Percentiles rank a stretch among this genome's conserved stretches.
Conservation (phyloP, 2,888 invertebrate species). For the Thereva nobilitata region DNA sequence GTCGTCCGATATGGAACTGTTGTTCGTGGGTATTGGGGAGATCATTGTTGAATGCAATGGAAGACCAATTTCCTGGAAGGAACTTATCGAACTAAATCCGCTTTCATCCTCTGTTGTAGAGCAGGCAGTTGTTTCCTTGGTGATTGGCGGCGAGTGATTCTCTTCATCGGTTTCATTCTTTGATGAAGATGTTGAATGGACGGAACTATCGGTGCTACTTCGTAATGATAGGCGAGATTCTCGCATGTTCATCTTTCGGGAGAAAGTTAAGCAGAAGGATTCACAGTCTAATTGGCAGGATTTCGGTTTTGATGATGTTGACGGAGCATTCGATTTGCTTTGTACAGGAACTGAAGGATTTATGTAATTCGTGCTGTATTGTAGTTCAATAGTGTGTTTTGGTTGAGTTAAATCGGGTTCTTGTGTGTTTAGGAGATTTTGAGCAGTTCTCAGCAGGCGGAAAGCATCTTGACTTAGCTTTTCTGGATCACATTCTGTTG, state of each 20-base stretch:
- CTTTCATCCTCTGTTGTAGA: constrained; percentile 73
- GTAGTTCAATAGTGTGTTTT: constrained; percentile 36
- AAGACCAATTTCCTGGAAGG: constrained; percentile 80
- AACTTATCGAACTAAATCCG: constrained; percentile 83
- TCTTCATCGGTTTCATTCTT: constrained; percentile 38
- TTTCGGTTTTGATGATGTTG: constrained; percentile 29
- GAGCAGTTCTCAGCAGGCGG: constrained; percentile 67
- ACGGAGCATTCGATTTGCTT: constrained; percentile 30
- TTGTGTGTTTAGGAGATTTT: constrained; percentile 66
- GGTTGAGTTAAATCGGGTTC: constrained; percentile 63
- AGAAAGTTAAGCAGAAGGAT: constrained; percentile 45
- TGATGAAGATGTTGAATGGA: constrained; percentile 54
- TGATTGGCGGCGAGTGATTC: constrained; percentile 19
- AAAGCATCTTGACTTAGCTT: constrained; percentile 71
- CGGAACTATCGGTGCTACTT: constrained; percentile 57
- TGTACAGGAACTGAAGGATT: constrained; percentile 6
- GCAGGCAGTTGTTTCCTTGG: constrained; percentile 20
- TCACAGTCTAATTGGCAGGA: constrained; percentile 35
- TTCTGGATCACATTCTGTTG: constrained; percentile 63
- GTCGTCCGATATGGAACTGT: constrained; percentile 39
- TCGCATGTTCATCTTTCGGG: constrained; percentile 54
- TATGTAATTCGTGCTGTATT: constrained; percentile 14
- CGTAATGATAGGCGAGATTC: constrained; percentile 57
- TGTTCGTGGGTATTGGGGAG: constrained; percentile 18
- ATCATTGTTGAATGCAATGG: constrained; percentile 55